Conservation (phyloP, 2,888 invertebrate species). For the Drosophila lacicola region DNA sequence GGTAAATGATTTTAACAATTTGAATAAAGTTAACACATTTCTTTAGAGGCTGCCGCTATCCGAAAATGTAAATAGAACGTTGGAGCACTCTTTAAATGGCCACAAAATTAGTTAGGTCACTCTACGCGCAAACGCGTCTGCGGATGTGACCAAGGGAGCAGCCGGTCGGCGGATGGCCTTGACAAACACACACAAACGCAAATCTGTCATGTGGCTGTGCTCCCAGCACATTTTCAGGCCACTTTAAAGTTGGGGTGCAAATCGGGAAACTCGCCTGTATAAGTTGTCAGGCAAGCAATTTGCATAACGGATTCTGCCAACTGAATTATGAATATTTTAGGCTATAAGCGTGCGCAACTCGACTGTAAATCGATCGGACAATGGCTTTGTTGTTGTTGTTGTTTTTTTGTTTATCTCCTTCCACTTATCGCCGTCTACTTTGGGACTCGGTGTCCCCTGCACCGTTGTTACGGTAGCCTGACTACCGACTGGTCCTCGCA, state of each 20-base stretch:
- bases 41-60: slow-evolving; percentile 37
- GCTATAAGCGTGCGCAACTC: slow-evolving; percentile 30
- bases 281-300: slow-evolving; percentile 27
- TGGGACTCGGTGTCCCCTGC: too few species aligned
- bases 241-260: slow-evolving; percentile 17
- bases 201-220: slow-evolving; percentile 39
- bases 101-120: slow-evolving; percentile 73
- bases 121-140: slow-evolving; percentile 44
- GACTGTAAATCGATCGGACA: slow-evolving; percentile 29
- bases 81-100: slow-evolving; percentile 66
- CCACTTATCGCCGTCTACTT: too few species aligned
- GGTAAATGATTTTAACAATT: slow-evolving; percentile 82
- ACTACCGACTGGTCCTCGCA: too few species aligned
- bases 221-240: slow-evolving; percentile 12
- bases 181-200: slow-evolving; percentile 35
- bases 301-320: slow-evolving; percentile 18
- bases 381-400: slow-evolving; percentile 22
- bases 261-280: neutral
- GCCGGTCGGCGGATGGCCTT: slow-evolving; percentile 61
- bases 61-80: slow-evolving; percentile 53
- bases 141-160: slow-evolving; percentile 67
- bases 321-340: slow-evolving; percentile 33
- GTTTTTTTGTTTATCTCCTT: too few species aligned
- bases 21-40: slow-evolving; percentile 84
- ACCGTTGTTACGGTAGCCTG: too few species aligned